Base-by-base conservation (phyloP, 92 coral and sea anemone genomes). In the Anthopleura xanthogrammica region DNA sequence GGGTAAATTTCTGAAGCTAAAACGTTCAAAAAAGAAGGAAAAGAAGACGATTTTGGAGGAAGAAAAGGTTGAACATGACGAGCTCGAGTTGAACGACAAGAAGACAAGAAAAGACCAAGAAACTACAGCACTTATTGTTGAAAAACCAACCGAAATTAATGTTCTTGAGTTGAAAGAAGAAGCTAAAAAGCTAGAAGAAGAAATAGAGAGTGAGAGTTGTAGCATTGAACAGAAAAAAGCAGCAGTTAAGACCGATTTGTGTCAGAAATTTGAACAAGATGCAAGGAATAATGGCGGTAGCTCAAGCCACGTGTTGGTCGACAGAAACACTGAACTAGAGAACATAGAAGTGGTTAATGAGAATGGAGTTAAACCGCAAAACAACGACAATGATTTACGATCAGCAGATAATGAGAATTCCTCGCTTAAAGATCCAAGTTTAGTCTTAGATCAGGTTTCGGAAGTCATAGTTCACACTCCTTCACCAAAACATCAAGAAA, bases 1-100 rank as follows among this genome's bases (percentile, higher is more conserved):
- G 79, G 73, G 80, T 19, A 83, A 75, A 41, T 75, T 40, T 41
- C 60, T 83, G 29, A 83, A 83, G 80, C 86, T 75, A 4, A 60
- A 60, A 75, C 41, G 80, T 12, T 60, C 79, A 14, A 72, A 77
- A 83, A 83, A 82, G 71, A 75, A 55, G 80, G 75, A 83, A 42
- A 83, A 83, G 9, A 82, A 52, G 55, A 22, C 79, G 79, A 52
- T 16, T 76, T 76, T n/a, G 41, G 74, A 52, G 23, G 57, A 73
- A 22, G 79, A 82, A 54, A 68, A 58, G 70, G 2, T 29, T 71
- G 79, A 5, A 12, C 20, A 64, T 46, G 75, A 81, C 29, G 60
- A 68, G 39, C 80, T 68, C 60, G 77, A 43, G 41, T 55, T 76
- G 16, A 54, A 54, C 41, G 52, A 56, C 55, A 73, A 66, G 17